phyloP scores from a whole-genome alignment of 2,113 vertebrate genomes.

The Azemiops feae region DNA sequence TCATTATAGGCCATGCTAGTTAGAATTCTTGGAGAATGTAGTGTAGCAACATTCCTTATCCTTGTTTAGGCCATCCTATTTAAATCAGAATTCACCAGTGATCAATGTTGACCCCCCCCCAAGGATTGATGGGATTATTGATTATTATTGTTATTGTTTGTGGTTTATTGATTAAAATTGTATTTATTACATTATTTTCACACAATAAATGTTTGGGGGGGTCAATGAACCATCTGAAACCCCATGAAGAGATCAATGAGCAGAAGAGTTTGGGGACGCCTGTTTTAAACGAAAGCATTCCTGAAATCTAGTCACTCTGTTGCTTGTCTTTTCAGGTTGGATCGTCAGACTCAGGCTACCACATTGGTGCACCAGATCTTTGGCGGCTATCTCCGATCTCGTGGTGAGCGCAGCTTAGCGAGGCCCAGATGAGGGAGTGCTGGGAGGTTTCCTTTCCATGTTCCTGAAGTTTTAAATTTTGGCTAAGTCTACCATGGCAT shows the following conservation, averaged over 20 bases:
- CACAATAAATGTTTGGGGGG: neutral
- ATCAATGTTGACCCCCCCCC: neutral
- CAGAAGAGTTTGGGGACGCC: neutral
- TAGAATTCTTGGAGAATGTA: neutral
- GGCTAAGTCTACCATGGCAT: neutral
- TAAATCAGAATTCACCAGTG: neutral
- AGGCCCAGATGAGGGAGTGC: neutral
- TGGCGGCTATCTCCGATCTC: conserved; percentile 92
- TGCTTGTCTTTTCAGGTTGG: conserved; percentile 72
- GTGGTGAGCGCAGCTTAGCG: conserved; percentile 72
- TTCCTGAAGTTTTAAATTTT: neutral
- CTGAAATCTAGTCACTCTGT: neutral
- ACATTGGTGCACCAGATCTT: conserved; percentile 96
- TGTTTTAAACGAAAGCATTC: neutral
- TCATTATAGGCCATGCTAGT: neutral
- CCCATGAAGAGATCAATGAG: neutral
- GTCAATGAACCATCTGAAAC: neutral
- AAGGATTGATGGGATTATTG: neutral
- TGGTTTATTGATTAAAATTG: neutral
- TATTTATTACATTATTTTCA: neutral
- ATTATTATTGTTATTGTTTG: neutral
- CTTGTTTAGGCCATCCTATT: neutral
- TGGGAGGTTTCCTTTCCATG: neutral
- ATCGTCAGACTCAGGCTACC: conserved; percentile 92
- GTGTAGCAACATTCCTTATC: neutral